These are phyloP conservation scores for Arenaria interpres DNA, from an alignment of 2,113 vertebrate species.

Conservation along the genomic window DNA sequence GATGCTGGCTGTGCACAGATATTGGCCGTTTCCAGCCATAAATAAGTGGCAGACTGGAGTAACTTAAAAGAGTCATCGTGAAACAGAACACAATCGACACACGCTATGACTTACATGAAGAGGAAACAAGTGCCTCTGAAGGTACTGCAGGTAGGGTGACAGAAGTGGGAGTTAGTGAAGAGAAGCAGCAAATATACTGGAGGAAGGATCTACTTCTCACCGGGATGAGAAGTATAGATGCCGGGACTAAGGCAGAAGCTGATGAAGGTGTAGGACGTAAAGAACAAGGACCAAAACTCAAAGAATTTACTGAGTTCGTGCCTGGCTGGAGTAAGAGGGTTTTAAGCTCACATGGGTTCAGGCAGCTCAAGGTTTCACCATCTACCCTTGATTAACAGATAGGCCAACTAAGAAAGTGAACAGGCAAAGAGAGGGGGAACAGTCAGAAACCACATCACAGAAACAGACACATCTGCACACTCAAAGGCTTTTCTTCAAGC, in stretches of 20 bases:
- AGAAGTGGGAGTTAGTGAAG: neutral
- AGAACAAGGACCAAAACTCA: neutral
- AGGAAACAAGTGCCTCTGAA: neutral
- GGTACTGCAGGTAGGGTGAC: neutral
- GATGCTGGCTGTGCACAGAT: neutral
- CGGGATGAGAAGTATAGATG: too few species aligned
- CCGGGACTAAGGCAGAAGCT: neutral
- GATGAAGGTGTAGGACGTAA: neutral
- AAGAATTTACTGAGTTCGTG: neutral
- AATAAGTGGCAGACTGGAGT: fast-evolving
- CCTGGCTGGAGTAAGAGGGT: neutral
- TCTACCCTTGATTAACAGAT: neutral
- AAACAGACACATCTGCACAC: fast-evolving
- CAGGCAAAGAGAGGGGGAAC: neutral
- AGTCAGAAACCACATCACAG: fast-evolving
- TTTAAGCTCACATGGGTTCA: neutral
- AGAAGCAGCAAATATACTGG: neutral
- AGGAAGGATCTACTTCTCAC: neutral
- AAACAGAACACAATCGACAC: neutral
- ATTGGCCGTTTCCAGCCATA: neutral
- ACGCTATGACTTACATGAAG: fast-evolving
- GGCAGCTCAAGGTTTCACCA: neutral
- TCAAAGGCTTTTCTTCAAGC: too few species aligned
- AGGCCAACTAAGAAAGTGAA: neutral
- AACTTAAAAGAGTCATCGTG: neutral